Percentiles rank a stretch among this genome's conserved stretches.
These are phyloP conservation scores for Cryptoblepharus egeriae DNA, from an alignment of 2,797 vertebrate genomes.

Conservation along the genomic window DNA sequence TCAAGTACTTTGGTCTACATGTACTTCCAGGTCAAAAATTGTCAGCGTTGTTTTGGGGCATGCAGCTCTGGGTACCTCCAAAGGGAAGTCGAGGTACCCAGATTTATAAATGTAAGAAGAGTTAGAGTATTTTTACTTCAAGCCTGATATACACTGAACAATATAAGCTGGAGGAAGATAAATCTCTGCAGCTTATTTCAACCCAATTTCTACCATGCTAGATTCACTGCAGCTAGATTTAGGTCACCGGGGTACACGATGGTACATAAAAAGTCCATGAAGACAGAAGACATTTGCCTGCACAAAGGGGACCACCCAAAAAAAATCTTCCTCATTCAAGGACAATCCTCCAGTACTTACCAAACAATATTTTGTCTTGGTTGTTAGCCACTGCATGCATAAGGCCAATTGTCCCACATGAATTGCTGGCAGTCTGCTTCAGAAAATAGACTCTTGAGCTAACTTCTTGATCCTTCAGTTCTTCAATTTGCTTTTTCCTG, in stretches of 20 bases:
- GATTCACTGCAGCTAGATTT: background rate
- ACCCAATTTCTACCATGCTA: background rate
- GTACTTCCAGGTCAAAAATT: no score
- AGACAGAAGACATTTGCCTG: no score
- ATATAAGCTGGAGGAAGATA: background rate
- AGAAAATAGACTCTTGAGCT: slow-evolving; percentile 90
- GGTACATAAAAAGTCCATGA: background rate
- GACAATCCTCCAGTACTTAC: slow-evolving; percentile 76
- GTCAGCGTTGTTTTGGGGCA: background rate
- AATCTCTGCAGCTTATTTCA: background rate
- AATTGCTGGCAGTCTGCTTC: slow-evolving; percentile 92
- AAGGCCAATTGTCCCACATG: slow-evolving; percentile 94
- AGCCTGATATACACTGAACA: background rate
- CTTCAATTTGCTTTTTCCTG: slow-evolving; percentile 87
- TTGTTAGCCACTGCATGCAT: slow-evolving; percentile 94
- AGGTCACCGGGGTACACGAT: background rate
- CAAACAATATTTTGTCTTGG: slow-evolving; percentile 86
- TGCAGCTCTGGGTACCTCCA: background rate
- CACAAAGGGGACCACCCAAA: no score
- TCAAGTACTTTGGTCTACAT: no score
- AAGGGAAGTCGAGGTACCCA: background rate
- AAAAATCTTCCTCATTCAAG: no score
- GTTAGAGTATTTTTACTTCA: no score
- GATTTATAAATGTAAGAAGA: background rate
- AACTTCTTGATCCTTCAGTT: slow-evolving; percentile 79